These are phyloP conservation scores for Rambutsinella grinnellia DNA, from an alignment of 2,888 invertebrate genomes.

Conservation along the genomic window DNA sequence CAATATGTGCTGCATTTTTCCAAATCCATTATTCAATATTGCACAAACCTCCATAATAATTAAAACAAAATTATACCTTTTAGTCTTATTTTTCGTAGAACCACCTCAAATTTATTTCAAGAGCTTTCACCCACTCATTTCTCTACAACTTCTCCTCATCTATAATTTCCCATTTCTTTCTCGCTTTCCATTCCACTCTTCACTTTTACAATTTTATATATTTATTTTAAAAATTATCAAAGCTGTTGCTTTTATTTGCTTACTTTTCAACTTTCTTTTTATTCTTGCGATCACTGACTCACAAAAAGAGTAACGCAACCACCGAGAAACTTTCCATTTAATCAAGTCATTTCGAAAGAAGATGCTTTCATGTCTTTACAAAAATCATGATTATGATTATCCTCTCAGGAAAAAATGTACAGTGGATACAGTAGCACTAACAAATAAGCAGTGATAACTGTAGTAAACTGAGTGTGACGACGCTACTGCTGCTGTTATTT, in stretches of 20 bases:
- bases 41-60: too few species aligned
- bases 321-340: neutral
- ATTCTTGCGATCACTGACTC: too few species aligned
- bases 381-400: neutral
- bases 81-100: too few species aligned
- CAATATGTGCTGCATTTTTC: too few species aligned
- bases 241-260: neutral
- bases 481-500: neutral
- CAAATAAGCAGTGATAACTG: neutral
- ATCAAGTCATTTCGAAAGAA: neutral
- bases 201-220: neutral
- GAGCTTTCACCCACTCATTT: too few species aligned
- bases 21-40: too few species aligned
- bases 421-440: neutral
- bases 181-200: neutral
- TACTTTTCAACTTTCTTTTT: neutral
- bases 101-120: too few species aligned
- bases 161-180: neutral
- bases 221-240: neutral
- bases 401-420: neutral
- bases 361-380: neutral
- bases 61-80: too few species aligned
- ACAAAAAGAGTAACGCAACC: too few species aligned
- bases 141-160: neutral
- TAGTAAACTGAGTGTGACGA: neutral